Conservation (phyloP, 2,113 vertebrate genomes). For the Silurus meridionalis region DNA sequence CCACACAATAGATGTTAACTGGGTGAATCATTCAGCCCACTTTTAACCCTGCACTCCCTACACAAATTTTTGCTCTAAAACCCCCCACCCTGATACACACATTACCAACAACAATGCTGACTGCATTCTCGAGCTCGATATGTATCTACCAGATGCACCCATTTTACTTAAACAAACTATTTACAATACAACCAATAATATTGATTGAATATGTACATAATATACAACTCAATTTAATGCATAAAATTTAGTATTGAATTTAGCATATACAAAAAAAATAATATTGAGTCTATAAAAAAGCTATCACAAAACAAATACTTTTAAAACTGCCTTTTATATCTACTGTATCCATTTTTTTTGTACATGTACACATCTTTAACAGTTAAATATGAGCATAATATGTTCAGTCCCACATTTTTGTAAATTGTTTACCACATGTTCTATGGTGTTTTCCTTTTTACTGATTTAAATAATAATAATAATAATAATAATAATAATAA, state of each 20-base stretch:
- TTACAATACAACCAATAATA: neutral
- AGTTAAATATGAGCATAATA: neutral
- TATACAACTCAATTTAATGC: neutral
- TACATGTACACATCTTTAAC: neutral
- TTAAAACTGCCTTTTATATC: neutral
- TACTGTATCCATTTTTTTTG: neutral
- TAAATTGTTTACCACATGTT: neutral
- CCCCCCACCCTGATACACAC: neutral
- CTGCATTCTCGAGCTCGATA: neutral
- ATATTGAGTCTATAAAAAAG: neutral
- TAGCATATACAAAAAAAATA: too few species aligned
- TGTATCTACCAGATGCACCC: neutral
- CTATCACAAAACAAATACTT: neutral
- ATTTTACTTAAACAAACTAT: neutral
- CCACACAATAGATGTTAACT: neutral
- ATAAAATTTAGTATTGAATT: too few species aligned
- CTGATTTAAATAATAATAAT: neutral
- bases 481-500: neutral
- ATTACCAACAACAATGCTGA: neutral
- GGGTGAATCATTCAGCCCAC: neutral
- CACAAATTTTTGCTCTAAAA: neutral
- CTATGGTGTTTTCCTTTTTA: neutral
- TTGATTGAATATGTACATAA: neutral
- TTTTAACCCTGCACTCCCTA: neutral
- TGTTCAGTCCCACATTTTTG: neutral